A percentile compares a stretch with the other conserved stretches of the same genome.
Conservation (phyloP, 37 sponge, comb jelly and placozoan genomes). For the Beroe ovata region DNA sequence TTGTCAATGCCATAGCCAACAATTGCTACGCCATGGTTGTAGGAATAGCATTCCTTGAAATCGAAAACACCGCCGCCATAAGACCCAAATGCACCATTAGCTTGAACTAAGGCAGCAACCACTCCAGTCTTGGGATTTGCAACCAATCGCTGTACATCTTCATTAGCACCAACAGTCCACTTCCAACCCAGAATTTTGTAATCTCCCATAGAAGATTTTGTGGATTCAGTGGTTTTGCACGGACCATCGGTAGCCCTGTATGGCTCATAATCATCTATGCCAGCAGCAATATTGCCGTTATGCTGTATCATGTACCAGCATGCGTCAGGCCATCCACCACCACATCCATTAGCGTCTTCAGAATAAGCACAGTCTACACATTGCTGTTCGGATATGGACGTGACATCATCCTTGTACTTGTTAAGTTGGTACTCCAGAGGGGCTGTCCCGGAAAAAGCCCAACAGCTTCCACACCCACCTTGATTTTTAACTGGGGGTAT, state of each 20-base stretch:
- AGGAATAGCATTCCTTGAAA: background rate
- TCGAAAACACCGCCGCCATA: background rate
- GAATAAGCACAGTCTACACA: background rate
- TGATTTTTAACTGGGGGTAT: constrained; percentile 1
- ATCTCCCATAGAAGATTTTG: background rate
- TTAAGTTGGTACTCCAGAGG: background rate
- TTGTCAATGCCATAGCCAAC: background rate
- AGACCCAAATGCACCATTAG: background rate
- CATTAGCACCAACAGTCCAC: background rate
- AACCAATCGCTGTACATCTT: background rate
- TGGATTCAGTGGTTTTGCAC: background rate
- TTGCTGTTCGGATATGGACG: background rate
- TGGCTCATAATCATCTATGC: background rate
- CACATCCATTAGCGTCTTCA: background rate
- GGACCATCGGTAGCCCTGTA: background rate
- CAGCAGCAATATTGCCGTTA: background rate
- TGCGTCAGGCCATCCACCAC: background rate
- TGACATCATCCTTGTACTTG: background rate
- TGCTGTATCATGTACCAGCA: background rate
- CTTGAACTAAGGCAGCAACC: background rate
- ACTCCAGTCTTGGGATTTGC: background rate
- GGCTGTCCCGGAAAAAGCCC: background rate
- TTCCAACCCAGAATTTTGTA: background rate
- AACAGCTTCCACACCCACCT: constrained; percentile 2
- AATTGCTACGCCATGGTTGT: background rate